Conservation (phyloP, 2,888 invertebrate genomes). For the Alloplasta piceator region DNA sequence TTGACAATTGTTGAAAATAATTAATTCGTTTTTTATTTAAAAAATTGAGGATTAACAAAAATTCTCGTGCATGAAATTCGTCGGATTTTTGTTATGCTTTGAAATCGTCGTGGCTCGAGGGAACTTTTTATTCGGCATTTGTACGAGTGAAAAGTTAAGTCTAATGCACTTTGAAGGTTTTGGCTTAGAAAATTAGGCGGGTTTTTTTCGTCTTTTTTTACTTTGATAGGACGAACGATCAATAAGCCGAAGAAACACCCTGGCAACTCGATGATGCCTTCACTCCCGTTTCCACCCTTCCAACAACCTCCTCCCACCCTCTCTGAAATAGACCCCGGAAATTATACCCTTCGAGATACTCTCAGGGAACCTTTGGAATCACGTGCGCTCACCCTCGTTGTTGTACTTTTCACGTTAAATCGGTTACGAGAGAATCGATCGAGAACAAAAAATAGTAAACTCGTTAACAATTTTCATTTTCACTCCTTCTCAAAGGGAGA, state of each 20-base stretch:
- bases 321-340: neutral
- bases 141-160: too few relatives aligned
- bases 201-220: constrained; percentile 5
- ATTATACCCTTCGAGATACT: constrained; percentile 29
- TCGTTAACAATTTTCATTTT: too few relatives aligned
- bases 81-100: too few relatives aligned
- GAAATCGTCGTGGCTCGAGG: too few relatives aligned
- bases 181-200: constrained; percentile 53
- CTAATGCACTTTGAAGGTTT: constrained; percentile 39
- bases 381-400: constrained; percentile 3
- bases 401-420: neutral
- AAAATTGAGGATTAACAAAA: too few relatives aligned
- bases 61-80: too few relatives aligned
- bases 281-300: constrained; percentile 10
- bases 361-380: constrained; percentile 27
- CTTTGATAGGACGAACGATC: constrained; percentile 65
- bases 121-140: too few relatives aligned
- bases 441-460: too few relatives aligned
- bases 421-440: too few relatives aligned
- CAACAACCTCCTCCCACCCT: neutral
- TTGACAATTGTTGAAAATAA: too few relatives aligned
- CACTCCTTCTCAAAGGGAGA: too few relatives aligned
- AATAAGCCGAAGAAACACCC: constrained; percentile 63
- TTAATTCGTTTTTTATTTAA: too few relatives aligned
- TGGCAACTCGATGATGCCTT: constrained; percentile 45